Percentiles rank a stretch among this genome's conserved stretches.
These are phyloP conservation scores for Mythimna vitellina DNA, from an alignment of 2,888 invertebrate genomes.

Conservation along the genomic window DNA sequence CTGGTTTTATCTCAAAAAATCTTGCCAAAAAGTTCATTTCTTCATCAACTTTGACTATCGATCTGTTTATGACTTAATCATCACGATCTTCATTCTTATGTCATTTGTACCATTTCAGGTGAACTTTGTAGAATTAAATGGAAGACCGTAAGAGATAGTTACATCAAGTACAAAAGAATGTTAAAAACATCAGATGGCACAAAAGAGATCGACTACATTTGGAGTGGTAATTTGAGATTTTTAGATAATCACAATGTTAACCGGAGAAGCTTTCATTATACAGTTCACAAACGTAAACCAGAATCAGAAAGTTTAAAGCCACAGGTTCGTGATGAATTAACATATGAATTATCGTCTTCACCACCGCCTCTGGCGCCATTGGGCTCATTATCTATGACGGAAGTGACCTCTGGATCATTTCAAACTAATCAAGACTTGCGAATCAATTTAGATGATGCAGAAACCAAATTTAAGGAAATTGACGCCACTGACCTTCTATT, in stretches of 20 bases:
- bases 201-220: constrained; percentile 65
- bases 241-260: constrained; percentile 59
- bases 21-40: not conserved
- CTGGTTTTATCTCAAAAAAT: not conserved
- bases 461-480: constrained; percentile 19
- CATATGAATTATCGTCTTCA: constrained; percentile 22
- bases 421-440: constrained; percentile 25
- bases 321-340: constrained; percentile 15
- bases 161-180: constrained; percentile 69
- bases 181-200: constrained; percentile 52
- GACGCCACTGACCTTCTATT: constrained; percentile 67
- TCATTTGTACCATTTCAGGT: constrained; percentile 55
- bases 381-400: constrained; percentile 8
- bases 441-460: not conserved
- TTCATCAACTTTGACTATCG: not conserved
- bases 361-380: constrained; percentile 44
- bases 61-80: not conserved
- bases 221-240: constrained; percentile 65
- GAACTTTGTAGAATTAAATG: constrained; percentile 70
- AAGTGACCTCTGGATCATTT: not conserved
- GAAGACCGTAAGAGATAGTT: constrained; percentile 72
- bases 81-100: not conserved
- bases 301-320: not conserved
- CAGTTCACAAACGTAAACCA: not conserved
- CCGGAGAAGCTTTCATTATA: constrained; percentile 29